These are phyloP conservation scores for Bucorvus abyssinicus DNA, from an alignment of 2,797 vertebrate genomes.

Conservation along the genomic window DNA sequence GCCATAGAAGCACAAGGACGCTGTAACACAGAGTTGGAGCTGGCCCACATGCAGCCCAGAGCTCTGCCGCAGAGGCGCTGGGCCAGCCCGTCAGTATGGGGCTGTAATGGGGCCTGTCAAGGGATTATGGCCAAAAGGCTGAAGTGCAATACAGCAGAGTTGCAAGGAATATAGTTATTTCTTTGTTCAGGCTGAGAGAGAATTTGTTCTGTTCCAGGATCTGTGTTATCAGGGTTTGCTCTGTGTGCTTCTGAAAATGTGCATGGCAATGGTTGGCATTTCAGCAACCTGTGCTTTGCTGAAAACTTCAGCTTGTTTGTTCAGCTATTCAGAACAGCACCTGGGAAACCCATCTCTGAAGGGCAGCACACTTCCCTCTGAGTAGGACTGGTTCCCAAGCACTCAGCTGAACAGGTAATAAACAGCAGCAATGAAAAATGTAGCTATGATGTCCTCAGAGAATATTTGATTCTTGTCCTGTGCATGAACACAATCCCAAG, in stretches of 20 bases:
- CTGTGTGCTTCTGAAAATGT: constrained; percentile 2
- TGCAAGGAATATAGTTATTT: background rate
- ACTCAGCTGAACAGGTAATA: background rate
- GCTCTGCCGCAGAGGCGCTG: background rate
- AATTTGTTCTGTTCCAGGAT: background rate
- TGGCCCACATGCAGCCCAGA: background rate
- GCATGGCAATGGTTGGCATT: background rate
- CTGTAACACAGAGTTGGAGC: background rate
- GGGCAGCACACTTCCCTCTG: background rate
- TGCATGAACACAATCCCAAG: background rate
- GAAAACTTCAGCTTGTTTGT: background rate
- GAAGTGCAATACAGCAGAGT: background rate
- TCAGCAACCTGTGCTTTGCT: background rate
- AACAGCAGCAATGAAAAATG: background rate
- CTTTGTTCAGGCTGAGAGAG: background rate
- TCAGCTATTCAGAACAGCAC: background rate
- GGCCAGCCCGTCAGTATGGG: background rate
- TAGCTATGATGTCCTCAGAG: background rate
- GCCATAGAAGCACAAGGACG: background rate
- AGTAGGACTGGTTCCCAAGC: background rate
- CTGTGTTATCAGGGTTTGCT: background rate
- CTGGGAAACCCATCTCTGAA: background rate
- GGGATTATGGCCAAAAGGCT: background rate
- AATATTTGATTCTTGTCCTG: background rate
- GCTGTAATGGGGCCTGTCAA: background rate